phyloP scores from a whole-genome alignment of 2,113 vertebrate species.

The Promerops cafer region DNA sequence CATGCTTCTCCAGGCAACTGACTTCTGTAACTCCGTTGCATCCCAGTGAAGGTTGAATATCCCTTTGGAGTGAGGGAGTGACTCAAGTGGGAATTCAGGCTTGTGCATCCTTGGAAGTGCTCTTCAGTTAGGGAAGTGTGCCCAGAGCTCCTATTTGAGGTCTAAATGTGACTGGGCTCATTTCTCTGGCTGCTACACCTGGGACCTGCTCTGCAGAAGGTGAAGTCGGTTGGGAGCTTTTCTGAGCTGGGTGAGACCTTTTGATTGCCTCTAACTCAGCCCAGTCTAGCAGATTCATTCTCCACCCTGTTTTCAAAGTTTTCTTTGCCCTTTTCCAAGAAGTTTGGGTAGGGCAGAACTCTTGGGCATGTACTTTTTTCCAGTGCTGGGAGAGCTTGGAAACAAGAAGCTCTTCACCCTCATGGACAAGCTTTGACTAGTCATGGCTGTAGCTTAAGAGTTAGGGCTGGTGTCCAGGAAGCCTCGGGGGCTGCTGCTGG shows the following conservation, averaged over 20 bases:
- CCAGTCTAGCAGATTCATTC: not conserved
- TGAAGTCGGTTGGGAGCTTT: accelerated
- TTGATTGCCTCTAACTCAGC: not conserved
- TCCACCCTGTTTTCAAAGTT: not conserved
- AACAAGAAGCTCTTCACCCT: not conserved
- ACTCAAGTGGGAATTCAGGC: not conserved
- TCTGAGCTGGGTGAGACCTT: not conserved
- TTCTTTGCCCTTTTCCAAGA: not conserved
- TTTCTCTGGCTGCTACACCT: not conserved
- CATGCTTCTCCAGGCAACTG: not conserved
- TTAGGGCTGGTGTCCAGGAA: not conserved
- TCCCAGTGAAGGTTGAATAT: accelerated
- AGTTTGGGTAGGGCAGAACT: not conserved
- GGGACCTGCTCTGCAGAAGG: not conserved
- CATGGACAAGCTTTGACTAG: not conserved
- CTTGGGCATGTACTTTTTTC: not conserved
- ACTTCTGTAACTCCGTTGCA: accelerated
- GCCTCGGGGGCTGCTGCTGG: not conserved
- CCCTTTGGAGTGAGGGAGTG: not conserved
- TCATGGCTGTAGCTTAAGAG: not conserved
- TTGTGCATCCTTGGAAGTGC: not conserved
- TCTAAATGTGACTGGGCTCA: not conserved
- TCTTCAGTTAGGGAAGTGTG: not conserved
- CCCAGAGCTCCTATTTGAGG: not conserved
- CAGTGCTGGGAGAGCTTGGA: not conserved